Evolutionary conservation across 2,797 vertebrate species (phyloP).

Genomic region (Psittacula derbiana): DNA sequence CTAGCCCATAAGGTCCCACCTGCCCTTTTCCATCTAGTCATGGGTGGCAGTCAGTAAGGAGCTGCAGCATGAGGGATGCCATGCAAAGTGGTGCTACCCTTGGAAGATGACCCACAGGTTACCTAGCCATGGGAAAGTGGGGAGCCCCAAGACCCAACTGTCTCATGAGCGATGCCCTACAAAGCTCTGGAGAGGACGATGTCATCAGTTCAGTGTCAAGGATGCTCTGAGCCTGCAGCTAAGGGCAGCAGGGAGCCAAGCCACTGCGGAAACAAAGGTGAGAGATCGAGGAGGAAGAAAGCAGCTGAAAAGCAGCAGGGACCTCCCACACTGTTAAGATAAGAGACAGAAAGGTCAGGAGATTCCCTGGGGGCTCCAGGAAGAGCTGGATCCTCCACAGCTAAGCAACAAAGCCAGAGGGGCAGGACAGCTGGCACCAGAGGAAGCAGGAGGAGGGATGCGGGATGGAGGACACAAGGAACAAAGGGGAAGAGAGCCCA

Average conservation of each 20-base stretch:
- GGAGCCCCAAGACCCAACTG: not conserved
- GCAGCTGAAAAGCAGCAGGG: not conserved
- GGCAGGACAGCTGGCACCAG: not conserved
- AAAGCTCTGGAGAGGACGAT: not conserved
- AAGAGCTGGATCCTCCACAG: not conserved
- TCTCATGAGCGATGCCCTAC: not conserved
- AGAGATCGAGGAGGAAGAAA: not conserved
- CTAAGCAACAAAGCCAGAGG: not conserved
- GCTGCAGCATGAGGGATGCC: not conserved
- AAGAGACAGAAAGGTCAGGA: conserved; percentile 37
- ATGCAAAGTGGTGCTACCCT: not conserved
- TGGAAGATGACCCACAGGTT: not conserved
- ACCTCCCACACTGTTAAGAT: not conserved
- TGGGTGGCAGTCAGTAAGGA: not conserved
- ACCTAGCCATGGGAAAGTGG: not conserved
- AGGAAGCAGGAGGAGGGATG: not conserved
- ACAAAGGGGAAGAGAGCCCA: conserved; percentile 27
- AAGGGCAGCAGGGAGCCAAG: not conserved
- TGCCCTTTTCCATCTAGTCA: not conserved
- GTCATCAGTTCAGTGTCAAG: not conserved
- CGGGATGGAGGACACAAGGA: not conserved
- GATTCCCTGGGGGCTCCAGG: not conserved
- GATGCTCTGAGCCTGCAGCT: not conserved
- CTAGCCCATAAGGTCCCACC: not conserved
- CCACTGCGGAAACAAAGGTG: rapidly evolving